phyloP scores from a whole-genome alignment of 2,888 invertebrate genomes.

The Rhyacophila evoluta region DNA sequence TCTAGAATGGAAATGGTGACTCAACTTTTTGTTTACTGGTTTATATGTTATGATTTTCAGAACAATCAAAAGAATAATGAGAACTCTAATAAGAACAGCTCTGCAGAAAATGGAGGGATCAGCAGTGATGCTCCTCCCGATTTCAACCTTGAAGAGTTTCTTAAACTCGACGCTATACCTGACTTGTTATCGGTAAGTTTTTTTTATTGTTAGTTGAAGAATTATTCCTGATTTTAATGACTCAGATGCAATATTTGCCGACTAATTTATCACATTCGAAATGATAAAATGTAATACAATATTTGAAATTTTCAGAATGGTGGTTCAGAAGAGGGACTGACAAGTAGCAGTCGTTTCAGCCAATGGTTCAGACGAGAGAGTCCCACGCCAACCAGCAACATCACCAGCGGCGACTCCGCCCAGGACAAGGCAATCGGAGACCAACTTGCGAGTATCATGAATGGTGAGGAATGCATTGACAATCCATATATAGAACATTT shows the following conservation, averaged over 20 bases:
- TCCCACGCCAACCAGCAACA: conserved; percentile 59
- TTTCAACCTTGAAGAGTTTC: conserved; percentile 88
- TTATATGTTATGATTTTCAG: conserved; percentile 23
- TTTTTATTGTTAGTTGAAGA: background rate
- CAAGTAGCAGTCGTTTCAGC: conserved; percentile 80
- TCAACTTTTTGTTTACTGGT: too few species aligned
- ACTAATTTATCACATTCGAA: too few species aligned
- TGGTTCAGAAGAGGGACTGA: conserved; percentile 65
- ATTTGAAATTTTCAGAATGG: conserved; percentile 77
- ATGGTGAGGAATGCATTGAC: conserved; percentile 63
- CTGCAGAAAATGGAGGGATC: conserved; percentile 56
- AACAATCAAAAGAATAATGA: conserved; percentile 34
- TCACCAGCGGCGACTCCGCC: conserved; percentile 43
- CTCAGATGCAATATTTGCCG: background rate
- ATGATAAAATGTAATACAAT: too few species aligned
- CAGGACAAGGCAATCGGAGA: conserved; percentile 56
- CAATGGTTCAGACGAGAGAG: conserved; percentile 84
- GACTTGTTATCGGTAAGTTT: conserved; percentile 74
- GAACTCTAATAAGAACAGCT: conserved; percentile 55
- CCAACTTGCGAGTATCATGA: conserved; percentile 73
- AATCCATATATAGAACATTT: background rate
- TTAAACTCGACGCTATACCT: conserved; percentile 83
- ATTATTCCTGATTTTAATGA: background rate
- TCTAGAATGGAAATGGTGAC: too few species aligned
- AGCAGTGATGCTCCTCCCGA: conserved; percentile 62